Evolutionary conservation across 2,888 invertebrate genomes (phyloP).

Genomic region (Selenia dentaria): DNA sequence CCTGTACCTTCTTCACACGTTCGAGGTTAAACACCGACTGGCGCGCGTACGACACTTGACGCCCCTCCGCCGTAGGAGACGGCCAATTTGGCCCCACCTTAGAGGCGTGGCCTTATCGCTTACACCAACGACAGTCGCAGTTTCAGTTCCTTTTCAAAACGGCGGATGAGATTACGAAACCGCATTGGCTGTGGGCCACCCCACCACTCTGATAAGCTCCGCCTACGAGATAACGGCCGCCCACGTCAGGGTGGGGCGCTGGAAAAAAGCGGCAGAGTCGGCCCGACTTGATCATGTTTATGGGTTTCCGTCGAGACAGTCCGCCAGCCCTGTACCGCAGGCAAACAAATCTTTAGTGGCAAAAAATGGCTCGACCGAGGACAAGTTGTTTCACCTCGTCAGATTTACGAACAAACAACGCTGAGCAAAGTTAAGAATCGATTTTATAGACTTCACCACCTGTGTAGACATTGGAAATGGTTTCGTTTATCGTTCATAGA

Average conservation of each 20-base stretch:
- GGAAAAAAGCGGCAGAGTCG: constrained; percentile 79
- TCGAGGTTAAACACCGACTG: constrained; percentile 77
- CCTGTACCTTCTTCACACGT: constrained; percentile 71
- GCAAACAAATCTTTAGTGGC: constrained; percentile 82
- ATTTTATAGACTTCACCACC: constrained; percentile 44
- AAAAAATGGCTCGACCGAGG: constrained; percentile 78
- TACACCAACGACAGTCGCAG: constrained; percentile 59
- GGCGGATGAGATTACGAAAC: constrained; percentile 36
- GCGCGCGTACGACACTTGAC: constrained; percentile 76
- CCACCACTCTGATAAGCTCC: constrained; percentile 48
- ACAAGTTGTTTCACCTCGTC: constrained; percentile 81
- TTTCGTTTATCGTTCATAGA: constrained; percentile 19
- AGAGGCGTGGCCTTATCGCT: constrained; percentile 53
- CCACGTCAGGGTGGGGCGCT: constrained; percentile 63
- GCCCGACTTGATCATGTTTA: constrained; percentile 79
- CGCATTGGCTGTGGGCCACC: constrained; percentile 61
- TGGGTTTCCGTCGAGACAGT: constrained; percentile 81
- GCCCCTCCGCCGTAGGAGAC: constrained; percentile 79
- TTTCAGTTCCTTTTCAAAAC: constrained; percentile 72
- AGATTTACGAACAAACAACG: constrained; percentile 74
- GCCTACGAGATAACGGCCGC: constrained; percentile 54
- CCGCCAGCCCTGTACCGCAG: constrained; percentile 70
- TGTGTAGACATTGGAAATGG: constrained; percentile 34
- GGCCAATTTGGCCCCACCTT: constrained; percentile 66
- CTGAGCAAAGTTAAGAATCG: constrained; percentile 55